Percentiles rank a stretch among this genome's conserved stretches.
phyloP scores from a whole-genome alignment of 2,113 vertebrate genomes.

The Cichladusa arquata region DNA sequence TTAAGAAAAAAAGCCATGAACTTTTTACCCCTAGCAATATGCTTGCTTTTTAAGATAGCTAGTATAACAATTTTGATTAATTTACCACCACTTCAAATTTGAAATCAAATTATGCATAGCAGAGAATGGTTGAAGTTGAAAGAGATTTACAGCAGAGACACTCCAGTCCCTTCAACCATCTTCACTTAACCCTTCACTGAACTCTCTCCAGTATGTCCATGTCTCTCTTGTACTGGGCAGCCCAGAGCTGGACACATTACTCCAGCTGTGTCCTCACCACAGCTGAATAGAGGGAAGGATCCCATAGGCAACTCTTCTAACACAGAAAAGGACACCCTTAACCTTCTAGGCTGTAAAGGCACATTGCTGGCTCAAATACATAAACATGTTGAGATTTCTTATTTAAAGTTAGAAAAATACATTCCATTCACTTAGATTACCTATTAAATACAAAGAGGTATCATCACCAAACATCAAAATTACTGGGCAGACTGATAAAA shows the following conservation, averaged over 20 bases:
- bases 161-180: neutral
- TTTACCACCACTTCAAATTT: neutral
- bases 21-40: neutral
- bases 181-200: neutral
- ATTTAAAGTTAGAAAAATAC: neutral
- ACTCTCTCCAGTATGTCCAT: neutral
- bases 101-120: neutral
- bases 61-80: neutral
- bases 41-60: neutral
- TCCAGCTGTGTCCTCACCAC: neutral
- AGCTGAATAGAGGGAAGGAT: neutral
- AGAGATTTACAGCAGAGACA: neutral
- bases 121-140: neutral
- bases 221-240: neutral
- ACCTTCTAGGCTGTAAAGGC: neutral
- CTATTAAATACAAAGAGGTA: neutral
- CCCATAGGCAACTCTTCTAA: neutral
- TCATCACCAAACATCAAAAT: neutral
- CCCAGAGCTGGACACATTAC: neutral
- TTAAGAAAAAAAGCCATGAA: neutral
- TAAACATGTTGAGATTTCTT: neutral
- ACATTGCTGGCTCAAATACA: neutral
- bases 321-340: neutral
- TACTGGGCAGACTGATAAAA: neutral
- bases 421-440: neutral